A percentile compares a stretch with the other conserved stretches of the same genome.
These are phyloP conservation scores for Scyliorhinus canicula DNA, from an alignment of 2,797 vertebrate genomes.

Conservation along the genomic window DNA sequence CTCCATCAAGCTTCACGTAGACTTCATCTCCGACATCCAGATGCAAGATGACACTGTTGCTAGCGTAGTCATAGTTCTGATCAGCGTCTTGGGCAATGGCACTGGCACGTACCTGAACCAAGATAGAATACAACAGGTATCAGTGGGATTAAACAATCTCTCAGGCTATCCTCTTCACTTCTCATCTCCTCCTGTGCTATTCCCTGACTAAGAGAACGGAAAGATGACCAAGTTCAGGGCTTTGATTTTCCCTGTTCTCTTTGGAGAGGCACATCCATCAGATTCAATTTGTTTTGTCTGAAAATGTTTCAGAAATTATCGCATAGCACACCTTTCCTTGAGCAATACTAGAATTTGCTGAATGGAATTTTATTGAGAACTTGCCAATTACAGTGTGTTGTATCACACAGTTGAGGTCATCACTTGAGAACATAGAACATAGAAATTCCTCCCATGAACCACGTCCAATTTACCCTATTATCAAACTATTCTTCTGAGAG, in stretches of 20 bases:
- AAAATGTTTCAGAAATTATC: background rate
- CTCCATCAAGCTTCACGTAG: constrained; percentile 88
- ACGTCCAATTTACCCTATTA: background rate
- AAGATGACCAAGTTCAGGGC: background rate
- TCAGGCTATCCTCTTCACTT: background rate
- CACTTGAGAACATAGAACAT: background rate
- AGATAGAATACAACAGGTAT: constrained; percentile 22
- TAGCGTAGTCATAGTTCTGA: constrained; percentile 96
- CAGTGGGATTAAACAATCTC: constrained; percentile 2
- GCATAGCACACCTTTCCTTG: background rate
- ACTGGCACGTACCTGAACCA: constrained; percentile 79
- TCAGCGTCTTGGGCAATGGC: constrained; percentile 94
- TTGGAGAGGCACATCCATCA: background rate
- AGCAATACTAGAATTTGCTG: background rate
- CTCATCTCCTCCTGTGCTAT: background rate
- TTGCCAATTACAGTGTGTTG: background rate
- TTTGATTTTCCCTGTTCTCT: constrained; percentile 1
- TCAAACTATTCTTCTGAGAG: background rate
- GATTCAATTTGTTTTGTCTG: background rate
- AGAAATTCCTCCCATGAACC: background rate
- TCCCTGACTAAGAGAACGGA: background rate
- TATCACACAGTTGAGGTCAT: background rate
- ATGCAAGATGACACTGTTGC: constrained; percentile 93
- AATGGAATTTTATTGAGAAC: background rate
- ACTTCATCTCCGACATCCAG: constrained; percentile 92